Evolutionary conservation across 2,888 invertebrate genomes (phyloP).

Genomic region (Acleris holmiana): DNA sequence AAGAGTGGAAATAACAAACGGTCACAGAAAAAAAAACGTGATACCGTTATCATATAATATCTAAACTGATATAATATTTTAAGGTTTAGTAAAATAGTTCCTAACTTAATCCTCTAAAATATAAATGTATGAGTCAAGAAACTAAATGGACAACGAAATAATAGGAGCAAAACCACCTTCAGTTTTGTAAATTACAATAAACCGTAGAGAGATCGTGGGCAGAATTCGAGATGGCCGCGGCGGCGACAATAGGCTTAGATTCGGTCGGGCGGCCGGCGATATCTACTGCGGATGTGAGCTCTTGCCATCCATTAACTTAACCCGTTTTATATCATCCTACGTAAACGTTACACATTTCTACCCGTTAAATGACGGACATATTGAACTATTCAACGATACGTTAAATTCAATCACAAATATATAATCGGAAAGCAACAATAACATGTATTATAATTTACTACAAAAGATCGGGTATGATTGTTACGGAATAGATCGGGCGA

Average conservation of each 20-base stretch:
- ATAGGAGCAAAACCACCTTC: conserved; percentile 73
- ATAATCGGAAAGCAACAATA: conserved; percentile 53
- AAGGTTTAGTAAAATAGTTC: too few species aligned
- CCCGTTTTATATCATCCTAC: conserved; percentile 45
- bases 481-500: conserved; percentile 67
- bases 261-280: conserved; percentile 50
- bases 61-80: too few species aligned
- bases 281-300: conserved; percentile 62
- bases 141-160: conserved; percentile 66
- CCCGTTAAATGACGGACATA: conserved; percentile 2
- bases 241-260: conserved; percentile 73
- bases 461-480: conserved; percentile 71
- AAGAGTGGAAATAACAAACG: too few species aligned
- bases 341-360: background rate
- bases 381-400: conserved; percentile 20
- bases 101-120: conserved; percentile 40
- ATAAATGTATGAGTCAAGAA: conserved; percentile 55
- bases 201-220: conserved; percentile 75
- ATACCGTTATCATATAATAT: too few species aligned
- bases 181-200: conserved; percentile 83
- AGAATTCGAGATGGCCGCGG: conserved; percentile 72
- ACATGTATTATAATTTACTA: conserved; percentile 69
- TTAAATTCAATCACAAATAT: conserved; percentile 34
- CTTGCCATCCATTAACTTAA: conserved; percentile 63
- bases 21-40: too few species aligned